Base-by-base conservation (phyloP, 2,888 invertebrate genomes). In the Dolichopus griseipennis region DNA sequence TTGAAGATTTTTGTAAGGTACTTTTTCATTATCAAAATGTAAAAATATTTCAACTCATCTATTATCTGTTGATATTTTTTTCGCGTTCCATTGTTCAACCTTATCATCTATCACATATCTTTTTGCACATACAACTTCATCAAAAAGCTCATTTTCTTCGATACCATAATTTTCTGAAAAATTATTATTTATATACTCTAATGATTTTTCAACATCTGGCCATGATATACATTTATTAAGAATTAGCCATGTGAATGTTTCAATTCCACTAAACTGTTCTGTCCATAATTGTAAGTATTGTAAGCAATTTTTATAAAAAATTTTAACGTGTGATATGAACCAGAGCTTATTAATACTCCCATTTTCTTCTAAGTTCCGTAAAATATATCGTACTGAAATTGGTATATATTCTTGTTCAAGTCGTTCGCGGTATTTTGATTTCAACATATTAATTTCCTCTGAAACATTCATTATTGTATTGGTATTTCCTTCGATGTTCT, bases 41-140 rank as follows among this genome's bases (percentile, higher is more conserved):
- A 18, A 2, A 66, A 66, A 66, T 34, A 66, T 37, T 33, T 62
- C 66, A 20, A 62, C 62, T 62, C 62, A 66, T 21, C 37, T 62
- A n/a, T 33, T 62, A 34, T 62, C 62, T 20, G 27, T 41, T 62
- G 61, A 33, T 20, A 66, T 41, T 62, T 66, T n/a, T n/a, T n/a
- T n/a, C n/a, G n/a, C 66, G 27, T 37, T 68, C 62, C 65, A 68
- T n/a, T n/a, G n/a, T 62, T 43, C 63, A 27, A 62, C 22, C 62
- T 68, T 68, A n/a, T 27, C 27, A 65, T 62, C 41, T 37, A n/a
- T 65, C 37, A 62, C 41, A 41, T 65, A 68, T 62, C 27, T 62
- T 37, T 68, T 68, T 65, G n/a, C 27, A 62, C 66, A 66, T 62
- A 9, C 62, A 66, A 68, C 66, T 64, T 68, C 66, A 64, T 66